Conservation (phyloP, 2,113 vertebrate genomes). For the Jaculus jaculus region DNA sequence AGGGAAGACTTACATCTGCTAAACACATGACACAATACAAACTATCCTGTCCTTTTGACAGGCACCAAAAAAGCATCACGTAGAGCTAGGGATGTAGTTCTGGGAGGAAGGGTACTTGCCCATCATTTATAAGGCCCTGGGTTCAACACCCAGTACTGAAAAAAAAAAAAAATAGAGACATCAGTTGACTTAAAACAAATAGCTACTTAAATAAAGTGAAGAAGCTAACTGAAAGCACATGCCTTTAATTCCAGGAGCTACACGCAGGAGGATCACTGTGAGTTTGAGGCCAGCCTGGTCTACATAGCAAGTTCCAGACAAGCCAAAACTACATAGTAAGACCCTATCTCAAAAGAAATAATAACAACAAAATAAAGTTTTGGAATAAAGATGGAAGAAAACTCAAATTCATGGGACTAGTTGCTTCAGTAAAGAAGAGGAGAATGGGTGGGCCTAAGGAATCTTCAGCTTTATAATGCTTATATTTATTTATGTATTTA, state of each 20-base stretch:
- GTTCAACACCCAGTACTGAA: background rate
- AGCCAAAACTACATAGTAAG: no score
- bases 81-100: no score
- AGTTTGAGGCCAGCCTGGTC: no score
- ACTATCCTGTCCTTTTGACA: conserved; percentile 1
- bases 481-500: background rate
- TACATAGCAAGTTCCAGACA: no score
- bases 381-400: background rate
- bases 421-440: background rate
- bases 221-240: no score
- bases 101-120: background rate
- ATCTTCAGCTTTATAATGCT: background rate
- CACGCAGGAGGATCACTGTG: no score
- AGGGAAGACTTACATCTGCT: background rate
- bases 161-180: no score
- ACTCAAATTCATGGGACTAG: background rate
- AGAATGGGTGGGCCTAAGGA: background rate
- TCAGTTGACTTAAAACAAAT: background rate
- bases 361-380: background rate
- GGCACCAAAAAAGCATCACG: background rate
- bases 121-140: background rate
- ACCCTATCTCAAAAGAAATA: no score
- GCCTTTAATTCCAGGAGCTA: no score
- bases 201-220: background rate
- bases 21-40: background rate